Percentiles rank a stretch among this genome's conserved stretches.
phyloP scores from a whole-genome alignment of 1,140 invertebrate genomes.

The Pomphorhynchus laevis region DNA sequence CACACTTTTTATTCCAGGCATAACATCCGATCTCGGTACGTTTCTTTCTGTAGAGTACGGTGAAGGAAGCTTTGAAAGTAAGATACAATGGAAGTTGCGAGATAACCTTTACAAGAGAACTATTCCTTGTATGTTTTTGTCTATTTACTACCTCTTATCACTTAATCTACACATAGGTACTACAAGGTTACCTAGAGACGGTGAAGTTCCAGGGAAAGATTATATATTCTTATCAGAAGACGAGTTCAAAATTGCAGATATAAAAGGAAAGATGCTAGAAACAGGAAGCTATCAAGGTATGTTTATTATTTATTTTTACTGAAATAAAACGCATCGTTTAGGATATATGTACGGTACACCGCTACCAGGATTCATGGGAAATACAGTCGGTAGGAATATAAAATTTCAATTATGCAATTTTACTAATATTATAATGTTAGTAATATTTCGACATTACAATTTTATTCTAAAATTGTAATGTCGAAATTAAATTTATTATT shows the following conservation, averaged over 20 bases:
- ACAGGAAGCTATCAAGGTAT: slow-evolving; percentile 31
- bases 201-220: slow-evolving; percentile 30
- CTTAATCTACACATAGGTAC: slow-evolving; percentile 20
- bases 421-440: too few relatives aligned
- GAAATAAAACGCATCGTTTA: background rate
- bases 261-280: slow-evolving; percentile 28
- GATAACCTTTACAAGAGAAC: slow-evolving; percentile 33
- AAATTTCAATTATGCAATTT: background rate
- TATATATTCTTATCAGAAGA: slow-evolving; percentile 29
- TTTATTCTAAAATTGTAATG: too few relatives aligned
- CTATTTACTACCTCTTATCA: slow-evolving; percentile 2
- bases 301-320: background rate
- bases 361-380: background rate
- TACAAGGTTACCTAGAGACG: slow-evolving; percentile 25
- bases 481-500: too few relatives aligned
- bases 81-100: slow-evolving; percentile 30
- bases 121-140: slow-evolving; percentile 26
- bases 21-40: slow-evolving; percentile 26
- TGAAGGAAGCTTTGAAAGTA: slow-evolving; percentile 30
- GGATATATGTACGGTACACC: background rate
- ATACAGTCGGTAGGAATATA: background rate
- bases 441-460: too few relatives aligned
- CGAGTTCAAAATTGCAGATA: slow-evolving; percentile 28
- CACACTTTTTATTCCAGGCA: slow-evolving; percentile 1
- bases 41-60: slow-evolving; percentile 29